Evolutionary conservation across 53 echinoderm and acorn worm genomes (phyloP).

Genomic region (Temnopleurus reevesii): DNA sequence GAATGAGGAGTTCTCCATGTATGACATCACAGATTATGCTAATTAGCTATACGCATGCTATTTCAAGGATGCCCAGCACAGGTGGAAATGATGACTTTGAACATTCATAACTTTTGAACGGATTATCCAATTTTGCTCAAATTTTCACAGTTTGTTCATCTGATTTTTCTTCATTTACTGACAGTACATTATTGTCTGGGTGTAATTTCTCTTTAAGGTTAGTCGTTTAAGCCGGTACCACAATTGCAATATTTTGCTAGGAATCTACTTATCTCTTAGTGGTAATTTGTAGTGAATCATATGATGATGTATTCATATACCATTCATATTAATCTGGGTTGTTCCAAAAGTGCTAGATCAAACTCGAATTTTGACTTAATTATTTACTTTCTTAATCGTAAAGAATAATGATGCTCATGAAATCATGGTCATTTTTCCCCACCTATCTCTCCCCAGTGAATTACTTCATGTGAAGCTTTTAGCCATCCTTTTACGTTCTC

Average conservation of each 20-base stretch:
- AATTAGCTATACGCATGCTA: too few relatives aligned
- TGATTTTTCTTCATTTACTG: too few relatives aligned
- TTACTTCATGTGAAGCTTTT: not conserved
- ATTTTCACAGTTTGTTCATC: too few relatives aligned
- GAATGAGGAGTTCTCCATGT: too few relatives aligned
- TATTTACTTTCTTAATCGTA: not conserved
- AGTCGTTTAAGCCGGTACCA: not conserved
- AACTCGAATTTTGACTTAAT: not conserved
- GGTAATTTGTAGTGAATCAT: not conserved
- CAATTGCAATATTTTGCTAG: not conserved
- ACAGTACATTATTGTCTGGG: too few relatives aligned
- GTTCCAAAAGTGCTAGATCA: too few relatives aligned
- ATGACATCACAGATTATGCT: too few relatives aligned
- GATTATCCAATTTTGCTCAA: too few relatives aligned
- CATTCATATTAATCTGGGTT: not conserved
- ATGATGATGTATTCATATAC: not conserved
- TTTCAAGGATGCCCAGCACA: too few relatives aligned
- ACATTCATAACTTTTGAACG: too few relatives aligned
- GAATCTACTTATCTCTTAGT: not conserved
- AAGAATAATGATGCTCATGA: not conserved
- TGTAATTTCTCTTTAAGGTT: too few relatives aligned
- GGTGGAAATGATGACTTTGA: too few relatives aligned
- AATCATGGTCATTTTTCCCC: not conserved
- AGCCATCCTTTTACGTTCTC: not conserved
- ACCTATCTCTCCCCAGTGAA: not conserved